phyloP scores from a whole-genome alignment of 2,888 invertebrate species.

The Sphaerophoria taeniata region DNA sequence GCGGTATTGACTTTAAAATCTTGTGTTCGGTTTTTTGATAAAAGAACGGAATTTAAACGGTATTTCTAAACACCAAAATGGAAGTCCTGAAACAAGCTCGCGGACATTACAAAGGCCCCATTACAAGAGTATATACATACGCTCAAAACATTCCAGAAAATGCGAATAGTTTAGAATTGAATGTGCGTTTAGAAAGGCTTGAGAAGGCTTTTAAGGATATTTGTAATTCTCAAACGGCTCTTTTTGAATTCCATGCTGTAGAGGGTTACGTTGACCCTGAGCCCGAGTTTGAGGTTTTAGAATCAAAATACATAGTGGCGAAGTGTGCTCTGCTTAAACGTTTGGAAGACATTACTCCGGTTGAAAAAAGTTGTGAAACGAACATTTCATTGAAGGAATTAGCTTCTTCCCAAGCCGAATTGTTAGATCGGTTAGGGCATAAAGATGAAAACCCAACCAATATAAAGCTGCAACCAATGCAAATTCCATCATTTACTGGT shows the following conservation, averaged over 20 bases:
- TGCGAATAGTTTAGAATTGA: conserved; percentile 1
- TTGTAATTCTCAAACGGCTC: conserved; percentile 10
- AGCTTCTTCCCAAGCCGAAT: conserved; percentile 12
- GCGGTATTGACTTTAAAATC: not conserved
- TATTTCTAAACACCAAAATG: conserved; percentile 4
- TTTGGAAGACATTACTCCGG: not conserved
- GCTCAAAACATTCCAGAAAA: not conserved
- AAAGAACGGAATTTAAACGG: not conserved
- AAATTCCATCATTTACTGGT: conserved; percentile 20
- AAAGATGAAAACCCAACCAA: not conserved
- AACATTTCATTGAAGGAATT: not conserved
- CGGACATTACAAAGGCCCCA: conserved; percentile 26
- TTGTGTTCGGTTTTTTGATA: not conserved
- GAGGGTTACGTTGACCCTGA: conserved; percentile 24
- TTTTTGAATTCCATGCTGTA: conserved; percentile 24
- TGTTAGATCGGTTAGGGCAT: not conserved
- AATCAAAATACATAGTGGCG: conserved; percentile 16
- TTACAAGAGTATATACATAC: conserved; percentile 6
- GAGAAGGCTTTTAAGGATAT: conserved; percentile 20
- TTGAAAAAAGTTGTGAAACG: not conserved
- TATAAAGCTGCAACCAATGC: conserved; percentile 11
- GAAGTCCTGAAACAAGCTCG: conserved; percentile 33
- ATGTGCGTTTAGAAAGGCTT: conserved; percentile 23
- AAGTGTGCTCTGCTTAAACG: conserved; percentile 21
- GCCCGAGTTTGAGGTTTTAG: conserved; percentile 14